Base-by-base conservation (phyloP, 2,797 vertebrate species). In the Parambassis ranga region DNA sequence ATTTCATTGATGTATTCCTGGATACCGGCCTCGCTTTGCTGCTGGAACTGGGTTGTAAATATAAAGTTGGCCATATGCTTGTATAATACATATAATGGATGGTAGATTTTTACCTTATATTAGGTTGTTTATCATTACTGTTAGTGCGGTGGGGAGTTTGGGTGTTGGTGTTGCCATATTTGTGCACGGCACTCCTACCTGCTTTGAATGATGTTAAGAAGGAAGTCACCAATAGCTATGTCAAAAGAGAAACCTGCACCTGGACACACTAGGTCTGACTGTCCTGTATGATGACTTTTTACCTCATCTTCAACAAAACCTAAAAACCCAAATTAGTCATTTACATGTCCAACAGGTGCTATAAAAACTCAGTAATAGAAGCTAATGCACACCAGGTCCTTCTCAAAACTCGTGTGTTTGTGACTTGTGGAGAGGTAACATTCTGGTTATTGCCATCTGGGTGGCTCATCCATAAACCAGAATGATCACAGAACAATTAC, bases 1-100 rank as follows among this genome's bases (percentile, higher is more conserved):
- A 49, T 83, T 86, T 82, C 74, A 87, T 81, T 87, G 86, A 90
- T 82, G 81, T 88, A 80, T 87, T 89, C 82, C 75, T 88, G 83
- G 82, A 84, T 81, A 61, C 68, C 41, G 15, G 65, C 15, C 58
- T 66, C 50, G 59, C 43, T 50, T 60, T n/a, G 58, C 71, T 53
- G 48, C 30, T 14, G 31, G 26, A 15, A 7, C n/a, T n/a, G 37
- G 36, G 26, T 10, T 24, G 13, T 52, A 15, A 26, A 63, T 39
- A 36, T 38, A 3, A 15, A 28, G 13, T 22, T 11, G 16, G 8
- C 6, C 31, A 20, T 47, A 15, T 5, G 27, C 20, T 38, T 41
- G 24, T 30, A 8, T 8, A 10, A 19, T n/a, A 7, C 23, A 37
- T 18, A 18, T 30, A 22, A 6, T 23, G 1, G 0, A 42, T 46